These are phyloP conservation scores for Psephotus haematonotus DNA, from an alignment of 2,113 vertebrate species.

Conservation along the genomic window DNA sequence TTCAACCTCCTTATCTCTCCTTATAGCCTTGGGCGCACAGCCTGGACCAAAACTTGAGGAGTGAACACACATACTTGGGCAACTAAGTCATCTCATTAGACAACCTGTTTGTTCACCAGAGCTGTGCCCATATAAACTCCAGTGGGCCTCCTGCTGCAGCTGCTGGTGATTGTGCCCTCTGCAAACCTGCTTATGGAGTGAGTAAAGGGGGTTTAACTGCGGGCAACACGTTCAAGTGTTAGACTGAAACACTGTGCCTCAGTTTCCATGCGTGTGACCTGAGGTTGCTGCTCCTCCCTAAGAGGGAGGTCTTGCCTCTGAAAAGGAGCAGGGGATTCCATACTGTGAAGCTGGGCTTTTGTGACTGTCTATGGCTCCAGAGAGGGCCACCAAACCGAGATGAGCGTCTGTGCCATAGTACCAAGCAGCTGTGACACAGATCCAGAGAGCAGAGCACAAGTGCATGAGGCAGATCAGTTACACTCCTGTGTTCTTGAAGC, in stretches of 20 bases:
- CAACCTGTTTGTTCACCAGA: background rate
- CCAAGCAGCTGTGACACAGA: background rate
- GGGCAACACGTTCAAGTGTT: background rate
- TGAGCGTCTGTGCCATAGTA: background rate
- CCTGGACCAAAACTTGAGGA: background rate
- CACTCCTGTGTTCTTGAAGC: background rate
- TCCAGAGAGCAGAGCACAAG: background rate
- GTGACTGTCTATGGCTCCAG: background rate
- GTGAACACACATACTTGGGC: background rate
- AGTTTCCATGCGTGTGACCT: background rate
- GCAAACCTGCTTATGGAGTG: background rate
- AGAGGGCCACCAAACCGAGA: background rate
- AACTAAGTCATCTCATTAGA: background rate
- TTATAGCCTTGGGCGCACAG: background rate
- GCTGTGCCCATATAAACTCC: fast-evolving
- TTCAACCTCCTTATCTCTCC: background rate
- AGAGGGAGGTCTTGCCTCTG: background rate
- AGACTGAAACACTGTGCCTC: background rate
- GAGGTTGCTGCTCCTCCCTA: background rate
- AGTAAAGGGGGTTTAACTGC: background rate
- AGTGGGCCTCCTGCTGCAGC: background rate
- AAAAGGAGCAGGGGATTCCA: background rate
- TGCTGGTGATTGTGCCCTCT: background rate
- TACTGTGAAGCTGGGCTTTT: background rate
- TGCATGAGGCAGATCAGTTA: background rate